A percentile compares a stretch with the other conserved stretches of the same genome.
phyloP scores from a whole-genome alignment of 2,888 invertebrate species.

The Dorcus hopei region DNA sequence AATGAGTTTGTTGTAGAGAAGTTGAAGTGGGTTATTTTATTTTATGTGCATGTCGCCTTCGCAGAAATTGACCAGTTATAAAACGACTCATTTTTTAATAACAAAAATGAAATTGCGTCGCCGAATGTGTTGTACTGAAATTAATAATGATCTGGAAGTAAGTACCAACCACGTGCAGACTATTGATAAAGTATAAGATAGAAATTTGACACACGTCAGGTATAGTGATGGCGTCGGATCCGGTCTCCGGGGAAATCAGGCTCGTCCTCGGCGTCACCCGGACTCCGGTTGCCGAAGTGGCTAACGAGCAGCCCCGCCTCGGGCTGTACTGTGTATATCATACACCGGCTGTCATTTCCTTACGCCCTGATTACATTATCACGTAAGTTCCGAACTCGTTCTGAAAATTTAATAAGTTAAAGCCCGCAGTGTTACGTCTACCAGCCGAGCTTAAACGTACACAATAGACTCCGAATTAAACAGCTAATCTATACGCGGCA shows the following conservation, averaged over 20 bases:
- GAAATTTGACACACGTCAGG: constrained; percentile 15
- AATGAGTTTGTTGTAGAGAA: too few relatives aligned
- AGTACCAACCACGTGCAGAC: background rate
- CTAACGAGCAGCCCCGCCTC: constrained; percentile 4
- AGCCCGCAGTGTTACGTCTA: background rate
- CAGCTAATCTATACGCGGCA: background rate
- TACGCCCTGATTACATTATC: constrained; percentile 3
- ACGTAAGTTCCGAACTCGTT: constrained; percentile 7
- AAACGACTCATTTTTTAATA: too few relatives aligned
- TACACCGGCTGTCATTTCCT: constrained; percentile 4
- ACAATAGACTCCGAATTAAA: constrained; percentile 2
- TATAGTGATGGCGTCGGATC: constrained; percentile 11
- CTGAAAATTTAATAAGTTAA: constrained; percentile 8
- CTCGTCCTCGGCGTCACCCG: constrained; percentile 15
- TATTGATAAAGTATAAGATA: constrained; percentile 15
- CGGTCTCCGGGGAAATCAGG: constrained; percentile 14
- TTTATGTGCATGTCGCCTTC: too few relatives aligned
- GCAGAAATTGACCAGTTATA: too few relatives aligned
- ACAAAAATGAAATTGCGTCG: too few relatives aligned
- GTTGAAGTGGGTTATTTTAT: too few relatives aligned
- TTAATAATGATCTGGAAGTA: background rate
- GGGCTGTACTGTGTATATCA: background rate
- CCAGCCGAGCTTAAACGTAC: background rate
- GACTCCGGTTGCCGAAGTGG: constrained; percentile 11
- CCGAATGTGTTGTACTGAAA: too few relatives aligned